Evolutionary conservation across 2,797 vertebrate species (phyloP), one percentile per base, ranked within the genome.

Genomic region (Neopelma chrysocephalum): DNA sequence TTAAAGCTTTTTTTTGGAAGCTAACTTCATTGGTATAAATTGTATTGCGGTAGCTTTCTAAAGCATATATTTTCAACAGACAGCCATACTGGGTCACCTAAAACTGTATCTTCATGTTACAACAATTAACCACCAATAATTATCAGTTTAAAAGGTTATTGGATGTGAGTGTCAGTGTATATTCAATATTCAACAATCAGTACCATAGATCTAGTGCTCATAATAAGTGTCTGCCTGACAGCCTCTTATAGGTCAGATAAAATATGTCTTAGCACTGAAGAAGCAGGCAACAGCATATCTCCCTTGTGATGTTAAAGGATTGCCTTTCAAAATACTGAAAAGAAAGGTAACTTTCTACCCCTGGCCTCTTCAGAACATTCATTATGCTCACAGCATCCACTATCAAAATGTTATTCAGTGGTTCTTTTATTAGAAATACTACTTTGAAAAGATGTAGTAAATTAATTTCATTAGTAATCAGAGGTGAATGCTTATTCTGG

Each of bases 1-100:
- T 96, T 96, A 96, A 96, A 92, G 90, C 66, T 90, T 94, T 95
- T 94, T 96, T 97, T 97, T 94, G 84, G 90, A 97, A 91, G 69
- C 92, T 93, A 93, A 90, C 79, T 96, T 97, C 81, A 70, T 87
- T 83, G 87, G 93, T 93, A 76, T 82, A 91, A 94, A 95, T 96
- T 84, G 93, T 69, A 92, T 96, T 80, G 72, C 70, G 65, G 70
- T 93, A 95, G 94, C 90, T 94, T 94, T 87, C 80, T 87, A 87
- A 90, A 95, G 56, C 60, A 8, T 80, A 26, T 56, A 22, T 85
- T 95, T 97, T 89, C 91, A 71, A 50, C 32, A 72, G 47, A 45
- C 83, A 93, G 73, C 29, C 43, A n/a, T 60, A 36, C 34, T 42
- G 82, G 82, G 60, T 60, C n/a, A 83, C 81, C 89, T 79, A 88